These are phyloP conservation scores for Listronotus bonariensis DNA, from an alignment of 1,140 invertebrate species.

Conservation along the genomic window DNA sequence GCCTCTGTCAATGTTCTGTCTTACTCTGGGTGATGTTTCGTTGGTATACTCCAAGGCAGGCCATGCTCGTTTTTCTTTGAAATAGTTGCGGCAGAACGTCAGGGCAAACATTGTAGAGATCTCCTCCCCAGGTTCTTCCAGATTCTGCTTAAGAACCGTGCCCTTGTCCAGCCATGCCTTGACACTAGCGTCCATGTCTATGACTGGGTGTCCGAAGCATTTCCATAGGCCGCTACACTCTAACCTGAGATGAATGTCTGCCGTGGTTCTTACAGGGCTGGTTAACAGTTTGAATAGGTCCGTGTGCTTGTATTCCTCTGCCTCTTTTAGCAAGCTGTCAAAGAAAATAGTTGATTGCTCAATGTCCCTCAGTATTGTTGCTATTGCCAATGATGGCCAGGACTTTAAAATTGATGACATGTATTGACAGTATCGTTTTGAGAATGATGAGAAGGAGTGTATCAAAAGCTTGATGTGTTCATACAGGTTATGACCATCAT, in stretches of 20 bases:
- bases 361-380: not conserved
- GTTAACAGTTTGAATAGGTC: not conserved
- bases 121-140: not conserved
- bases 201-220: constrained; percentile 5
- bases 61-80: constrained; percentile 2
- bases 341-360: not conserved
- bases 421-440: not conserved
- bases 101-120: not conserved
- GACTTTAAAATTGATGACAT: not conserved
- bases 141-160: not conserved
- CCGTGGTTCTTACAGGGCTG: not conserved
- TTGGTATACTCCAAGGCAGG: not conserved
- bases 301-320: not conserved
- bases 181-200: constrained; percentile 3
- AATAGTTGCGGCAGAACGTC: constrained; percentile 3
- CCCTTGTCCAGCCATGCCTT: not conserved
- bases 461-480: not conserved
- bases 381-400: not conserved
- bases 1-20: not conserved
- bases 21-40: not conserved
- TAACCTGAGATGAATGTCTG: not conserved
- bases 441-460: not conserved
- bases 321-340: not conserved
- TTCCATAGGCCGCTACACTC: constrained; percentile 10
- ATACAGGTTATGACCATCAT: not conserved